These are phyloP conservation scores for Caenorhabditis sp. DNA, from an alignment of 2,888 invertebrate species.

Conservation along the genomic window DNA sequence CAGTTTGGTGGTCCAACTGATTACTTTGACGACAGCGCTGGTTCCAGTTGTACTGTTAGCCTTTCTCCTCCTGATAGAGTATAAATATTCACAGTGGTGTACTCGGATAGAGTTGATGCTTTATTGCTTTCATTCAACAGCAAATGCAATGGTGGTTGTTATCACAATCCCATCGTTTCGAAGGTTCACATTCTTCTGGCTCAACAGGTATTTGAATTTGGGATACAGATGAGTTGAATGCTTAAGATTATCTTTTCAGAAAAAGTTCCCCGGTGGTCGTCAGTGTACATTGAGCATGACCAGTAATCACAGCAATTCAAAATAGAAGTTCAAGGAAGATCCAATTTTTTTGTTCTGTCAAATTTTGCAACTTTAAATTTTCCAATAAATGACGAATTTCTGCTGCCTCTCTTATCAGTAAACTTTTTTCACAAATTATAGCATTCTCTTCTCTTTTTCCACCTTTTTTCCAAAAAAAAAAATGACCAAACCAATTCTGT, in stretches of 20 bases:
- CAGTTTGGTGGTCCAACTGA: not conserved
- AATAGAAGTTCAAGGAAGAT: too few species aligned
- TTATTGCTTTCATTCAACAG: not conserved
- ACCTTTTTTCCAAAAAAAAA: too few species aligned
- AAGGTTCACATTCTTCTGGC: not conserved
- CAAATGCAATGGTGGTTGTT: not conserved
- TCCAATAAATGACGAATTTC: too few species aligned
- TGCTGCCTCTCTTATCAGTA: not conserved
- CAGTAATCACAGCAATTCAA: too few species aligned
- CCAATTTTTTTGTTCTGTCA: too few species aligned
- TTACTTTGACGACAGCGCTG: not conserved
- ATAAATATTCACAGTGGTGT: too few species aligned
- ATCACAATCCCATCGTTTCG: not conserved
- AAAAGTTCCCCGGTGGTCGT: too few species aligned
- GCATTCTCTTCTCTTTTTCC: not conserved
- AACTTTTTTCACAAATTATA: constrained; percentile 20
- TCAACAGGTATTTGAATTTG: not conserved
- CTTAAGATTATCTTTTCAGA: too few species aligned
- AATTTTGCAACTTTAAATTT: too few species aligned
- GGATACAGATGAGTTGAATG: too few species aligned
- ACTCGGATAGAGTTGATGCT: too few species aligned
- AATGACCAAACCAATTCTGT: constrained; percentile 40
- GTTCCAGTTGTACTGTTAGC: not conserved
- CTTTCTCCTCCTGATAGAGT: not conserved
- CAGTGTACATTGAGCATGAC: too few species aligned